Base-by-base conservation (phyloP, 2,888 invertebrate species). In the Capitulum mitella region DNA sequence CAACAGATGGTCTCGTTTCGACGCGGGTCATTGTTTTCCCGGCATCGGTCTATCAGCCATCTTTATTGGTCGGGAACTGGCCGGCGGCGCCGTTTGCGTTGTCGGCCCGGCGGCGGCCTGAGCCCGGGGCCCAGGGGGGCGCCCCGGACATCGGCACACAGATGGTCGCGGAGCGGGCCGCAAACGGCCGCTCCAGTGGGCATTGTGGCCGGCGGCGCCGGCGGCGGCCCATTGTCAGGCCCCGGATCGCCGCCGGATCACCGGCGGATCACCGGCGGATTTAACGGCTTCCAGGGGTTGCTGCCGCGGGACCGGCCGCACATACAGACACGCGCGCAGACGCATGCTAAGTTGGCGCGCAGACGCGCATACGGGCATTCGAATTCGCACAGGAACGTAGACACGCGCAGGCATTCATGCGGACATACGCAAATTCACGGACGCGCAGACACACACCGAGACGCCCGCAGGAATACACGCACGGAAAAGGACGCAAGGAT, bases 141-240 rank as follows among this genome's bases (percentile, higher is more conserved):
- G 5, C 43, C 43, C 6, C 43, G 6, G 43, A 43, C 43, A 43
- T 12, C 43, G 43, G 43, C 43, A 43, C 70, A 70, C 70, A 70
- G 70, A 70, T 70, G 70, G 70, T 22, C 29, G 6, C 37, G 19
- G n/a, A n/a, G n/a, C n/a, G n/a, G n/a, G n/a, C n/a, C n/a, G 26
- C 70, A 70, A 70, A 70, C 70, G 40, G 37, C 22, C 70, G 29
- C 22, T 70, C 40, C 22, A 70, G 40, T 26, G 37, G 3, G 70
- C 26, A 70, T 70, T 70, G 70, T 70, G 70, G 26, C n/a, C n/a
- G n/a, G n/a, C n/a, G n/a, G n/a, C n/a, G n/a, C n/a, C n/a, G n/a
- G n/a, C n/a, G 70, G 40, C 29, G 70, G 70, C 70, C 10, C 22
- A 70, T 70, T 70, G 70, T 22, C 37, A 70, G 70, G 26, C 70